Conservation (phyloP, 2,113 vertebrate species). For the Lepisosteus oculatus region DNA sequence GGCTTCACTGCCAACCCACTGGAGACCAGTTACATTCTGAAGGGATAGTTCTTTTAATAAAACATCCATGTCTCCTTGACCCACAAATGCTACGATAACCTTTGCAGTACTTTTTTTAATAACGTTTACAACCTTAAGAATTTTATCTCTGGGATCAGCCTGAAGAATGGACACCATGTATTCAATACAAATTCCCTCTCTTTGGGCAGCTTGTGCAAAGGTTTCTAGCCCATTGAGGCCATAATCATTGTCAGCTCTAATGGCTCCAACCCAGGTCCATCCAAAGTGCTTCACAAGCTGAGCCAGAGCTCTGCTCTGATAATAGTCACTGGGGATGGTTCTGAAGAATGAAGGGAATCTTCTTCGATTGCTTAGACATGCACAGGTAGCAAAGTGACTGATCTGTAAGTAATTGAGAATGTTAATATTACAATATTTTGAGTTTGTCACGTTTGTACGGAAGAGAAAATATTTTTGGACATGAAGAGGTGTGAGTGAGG, state of each 20-base stretch:
- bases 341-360: conserved; percentile 20
- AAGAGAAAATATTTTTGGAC: too few species aligned
- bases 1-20: conserved; percentile 62
- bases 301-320: conserved; percentile 9
- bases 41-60: conserved; percentile 54
- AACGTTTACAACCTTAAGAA: conserved; percentile 51
- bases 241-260: too few species aligned
- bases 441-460: too few species aligned
- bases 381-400: background rate
- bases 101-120: conserved; percentile 52
- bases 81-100: conserved; percentile 60
- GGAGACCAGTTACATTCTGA: conserved; percentile 58
- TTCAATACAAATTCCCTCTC: too few species aligned
- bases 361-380: background rate
- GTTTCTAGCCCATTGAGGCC: too few species aligned
- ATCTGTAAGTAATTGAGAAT: too few species aligned
- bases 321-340: conserved; percentile 19
- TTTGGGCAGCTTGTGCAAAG: background rate
- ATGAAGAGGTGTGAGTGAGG: too few species aligned
- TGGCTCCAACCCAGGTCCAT: too few species aligned
- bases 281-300: too few species aligned
- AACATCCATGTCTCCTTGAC: conserved; percentile 58
- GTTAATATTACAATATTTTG: too few species aligned
- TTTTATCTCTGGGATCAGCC: too few species aligned
- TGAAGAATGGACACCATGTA: too few species aligned